A percentile compares a stretch with the other conserved stretches of the same genome.
These are phyloP conservation scores for Oxyruncus cristatus DNA, from an alignment of 2,113 vertebrate genomes.

Conservation along the genomic window DNA sequence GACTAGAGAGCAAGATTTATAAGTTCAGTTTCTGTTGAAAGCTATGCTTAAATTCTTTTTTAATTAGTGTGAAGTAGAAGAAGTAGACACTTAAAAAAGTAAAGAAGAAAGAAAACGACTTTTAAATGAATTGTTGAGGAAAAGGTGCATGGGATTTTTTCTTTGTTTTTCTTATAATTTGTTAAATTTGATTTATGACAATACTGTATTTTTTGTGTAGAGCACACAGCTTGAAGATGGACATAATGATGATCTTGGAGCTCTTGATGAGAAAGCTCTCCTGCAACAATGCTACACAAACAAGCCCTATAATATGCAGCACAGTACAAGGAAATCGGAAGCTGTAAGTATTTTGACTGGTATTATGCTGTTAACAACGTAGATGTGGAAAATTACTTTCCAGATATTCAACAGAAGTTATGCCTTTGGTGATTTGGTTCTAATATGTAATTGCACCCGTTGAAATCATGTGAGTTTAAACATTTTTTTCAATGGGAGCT, in stretches of 20 bases:
- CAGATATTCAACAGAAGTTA: not conserved
- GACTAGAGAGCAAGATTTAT: not conserved
- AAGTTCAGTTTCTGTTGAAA: not conserved
- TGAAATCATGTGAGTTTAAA: not conserved
- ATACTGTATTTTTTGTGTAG: not conserved
- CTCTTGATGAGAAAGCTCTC: conserved; percentile 70
- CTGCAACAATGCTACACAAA: conserved; percentile 67
- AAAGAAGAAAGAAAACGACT: not conserved
- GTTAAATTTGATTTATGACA: not conserved
- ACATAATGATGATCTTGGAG: not conserved
- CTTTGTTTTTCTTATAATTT: not conserved
- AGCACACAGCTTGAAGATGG: not conserved
- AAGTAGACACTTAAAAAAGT: not conserved
- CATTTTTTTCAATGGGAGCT: not conserved
- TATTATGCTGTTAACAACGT: not conserved
- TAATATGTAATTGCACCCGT: not conserved
- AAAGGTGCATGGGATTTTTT: rapidly evolving
- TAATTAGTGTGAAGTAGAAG: not conserved
- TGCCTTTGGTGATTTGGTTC: not conserved
- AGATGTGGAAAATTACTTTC: not conserved
- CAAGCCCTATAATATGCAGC: conserved; percentile 1
- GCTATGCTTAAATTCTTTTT: not conserved
- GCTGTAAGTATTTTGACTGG: conserved; percentile 70
- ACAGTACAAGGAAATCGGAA: conserved; percentile 64
- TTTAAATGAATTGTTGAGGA: not conserved